A percentile compares a stretch with the other conserved stretches of the same genome.
These are phyloP conservation scores for Colaptes auratus DNA, from an alignment of 2,113 vertebrate genomes.

Conservation along the genomic window DNA sequence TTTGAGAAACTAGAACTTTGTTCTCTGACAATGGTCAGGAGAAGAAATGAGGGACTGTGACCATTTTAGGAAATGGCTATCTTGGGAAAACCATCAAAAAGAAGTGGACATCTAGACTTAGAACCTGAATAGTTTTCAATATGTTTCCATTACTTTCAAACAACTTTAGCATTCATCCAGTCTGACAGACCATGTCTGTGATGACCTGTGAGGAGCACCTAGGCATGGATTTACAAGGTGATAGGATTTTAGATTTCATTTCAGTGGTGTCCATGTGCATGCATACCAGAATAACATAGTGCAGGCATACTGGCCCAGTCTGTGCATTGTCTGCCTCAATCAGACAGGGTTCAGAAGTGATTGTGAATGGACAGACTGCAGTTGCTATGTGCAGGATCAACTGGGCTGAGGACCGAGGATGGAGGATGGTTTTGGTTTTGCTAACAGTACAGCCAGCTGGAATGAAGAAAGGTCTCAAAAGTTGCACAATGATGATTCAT, in stretches of 20 bases:
- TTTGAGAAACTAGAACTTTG: neutral
- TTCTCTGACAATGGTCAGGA: neutral
- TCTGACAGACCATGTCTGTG: neutral
- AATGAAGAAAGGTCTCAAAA: neutral
- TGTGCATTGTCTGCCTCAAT: neutral
- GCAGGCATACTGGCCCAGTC: neutral
- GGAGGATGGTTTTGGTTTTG: neutral
- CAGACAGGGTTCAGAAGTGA: neutral
- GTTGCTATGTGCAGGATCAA: neutral
- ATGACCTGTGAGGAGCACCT: neutral
- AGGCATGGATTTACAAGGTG: neutral
- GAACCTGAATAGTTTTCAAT: neutral
- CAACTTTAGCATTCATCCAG: neutral
- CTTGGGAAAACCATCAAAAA: neutral
- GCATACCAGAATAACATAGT: neutral
- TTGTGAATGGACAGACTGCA: neutral
- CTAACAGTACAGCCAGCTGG: neutral
- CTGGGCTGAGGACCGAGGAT: neutral
- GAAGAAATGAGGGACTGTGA: neutral
- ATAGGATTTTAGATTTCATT: neutral
- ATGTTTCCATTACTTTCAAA: neutral
- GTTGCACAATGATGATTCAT: neutral
- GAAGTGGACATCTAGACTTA: neutral
- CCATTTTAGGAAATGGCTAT: neutral
- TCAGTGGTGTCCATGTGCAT: neutral